Evolutionary conservation across 1,140 invertebrate species (phyloP), one percentile per base, ranked within the genome.

Genomic region (Drosophila azteca): DNA sequence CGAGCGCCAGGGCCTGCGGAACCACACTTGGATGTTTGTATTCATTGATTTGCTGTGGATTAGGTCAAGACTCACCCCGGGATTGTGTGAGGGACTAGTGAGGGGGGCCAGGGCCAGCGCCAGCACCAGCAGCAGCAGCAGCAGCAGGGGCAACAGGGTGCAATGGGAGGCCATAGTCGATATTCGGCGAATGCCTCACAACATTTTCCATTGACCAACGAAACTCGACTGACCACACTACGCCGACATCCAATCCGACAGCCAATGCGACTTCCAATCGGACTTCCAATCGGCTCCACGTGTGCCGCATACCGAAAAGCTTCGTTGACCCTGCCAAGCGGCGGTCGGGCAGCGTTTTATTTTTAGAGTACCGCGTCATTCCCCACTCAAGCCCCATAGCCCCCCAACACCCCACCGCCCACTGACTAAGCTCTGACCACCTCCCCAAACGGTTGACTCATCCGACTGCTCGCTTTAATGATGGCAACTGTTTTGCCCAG

Each of bases 161-260:
- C 35, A 4, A 3, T 17, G 20, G 5, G 20, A 11, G n/a, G 46
- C 50, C 73, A 76, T 76, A 55, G 35, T 55, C 54, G 44, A 67
- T 41, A 41, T 46, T 45, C 26, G 17, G 7, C 24, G 26, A 66
- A 53, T 35, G 24, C 43, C 63, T 78, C 51, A 83, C 82, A 87
- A 87, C 82, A 87, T 87, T 87, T 76, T 79, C 31, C 79, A 79
- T 61, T 79, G 82, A 77, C 55, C 71, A 52, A 44, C 83, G 49
- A 70, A 79, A 73, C 48, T 50, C 46, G 65, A 87, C 82, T 87
- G 63, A 66, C 6, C 7, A n/a, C 54, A 59, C 53, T 49, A 29
- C 35, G 20, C 17, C 24, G 15, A 52, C 63, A 74, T 66, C 70
- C 41, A 45, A 39, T 45, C 39, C 54, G 59, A 59, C 51, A 41